A percentile compares a stretch with the other conserved stretches of the same genome.
Evolutionary conservation across 2,113 vertebrate genomes (phyloP).

Genomic region (Cyphotilapia sp.): DNA sequence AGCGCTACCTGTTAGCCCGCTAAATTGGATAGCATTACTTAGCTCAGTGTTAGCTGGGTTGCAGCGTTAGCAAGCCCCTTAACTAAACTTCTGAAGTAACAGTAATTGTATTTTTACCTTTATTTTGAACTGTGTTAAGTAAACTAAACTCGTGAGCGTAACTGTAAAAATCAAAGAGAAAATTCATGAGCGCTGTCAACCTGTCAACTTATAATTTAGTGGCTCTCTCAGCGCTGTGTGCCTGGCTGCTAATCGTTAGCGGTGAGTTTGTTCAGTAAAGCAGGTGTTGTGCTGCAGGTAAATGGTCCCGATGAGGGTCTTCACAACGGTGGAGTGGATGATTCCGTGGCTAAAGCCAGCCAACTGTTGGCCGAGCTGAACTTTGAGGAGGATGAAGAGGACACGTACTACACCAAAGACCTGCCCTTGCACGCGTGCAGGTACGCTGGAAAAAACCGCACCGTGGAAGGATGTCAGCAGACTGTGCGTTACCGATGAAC

Average conservation of each 20-base stretch:
- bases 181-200: background rate
- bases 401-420: slow-evolving; percentile 97
- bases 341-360: slow-evolving; percentile 87
- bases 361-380: slow-evolving; percentile 93
- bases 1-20: slow-evolving; percentile 21
- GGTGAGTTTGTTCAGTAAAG: background rate
- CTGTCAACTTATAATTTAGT: background rate
- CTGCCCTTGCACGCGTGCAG: slow-evolving; percentile 96
- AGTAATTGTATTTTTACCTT: background rate
- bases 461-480: background rate
- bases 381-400: slow-evolving; percentile 97
- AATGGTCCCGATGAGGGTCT: slow-evolving; percentile 91
- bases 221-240: background rate
- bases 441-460: slow-evolving; percentile 64
- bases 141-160: background rate
- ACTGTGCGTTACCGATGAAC: background rate
- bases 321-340: slow-evolving; percentile 84
- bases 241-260: slow-evolving; percentile 4
- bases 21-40: slow-evolving; percentile 9
- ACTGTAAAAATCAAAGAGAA: background rate
- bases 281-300: slow-evolving; percentile 68
- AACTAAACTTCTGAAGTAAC: background rate
- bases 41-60: slow-evolving; percentile 12
- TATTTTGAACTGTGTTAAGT: background rate
- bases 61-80: background rate